Evolutionary conservation across 53 echinoderm and acorn worm species (phyloP).

Genomic region (Echinarachnius parma): DNA sequence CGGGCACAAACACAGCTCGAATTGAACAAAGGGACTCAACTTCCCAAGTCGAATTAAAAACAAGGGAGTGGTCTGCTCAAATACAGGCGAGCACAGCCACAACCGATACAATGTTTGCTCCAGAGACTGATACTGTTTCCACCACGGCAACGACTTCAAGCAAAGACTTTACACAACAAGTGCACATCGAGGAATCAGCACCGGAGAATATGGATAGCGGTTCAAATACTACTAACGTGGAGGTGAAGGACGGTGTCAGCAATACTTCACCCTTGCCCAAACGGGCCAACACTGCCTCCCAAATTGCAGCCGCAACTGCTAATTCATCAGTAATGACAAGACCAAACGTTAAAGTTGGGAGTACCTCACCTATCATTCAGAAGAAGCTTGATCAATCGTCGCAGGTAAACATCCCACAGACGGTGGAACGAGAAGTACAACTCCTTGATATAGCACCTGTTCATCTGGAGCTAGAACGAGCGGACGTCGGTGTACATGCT

Average conservation of each 20-base stretch:
- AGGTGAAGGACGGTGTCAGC: conserved; percentile 9
- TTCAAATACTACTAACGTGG: conserved; percentile 9
- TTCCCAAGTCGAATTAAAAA: not conserved
- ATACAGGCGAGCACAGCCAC: not conserved
- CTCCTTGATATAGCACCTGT: not conserved
- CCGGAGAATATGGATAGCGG: conserved; percentile 16
- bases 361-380: conserved; percentile 1
- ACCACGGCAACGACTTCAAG: not conserved
- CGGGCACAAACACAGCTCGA: conserved; percentile 19
- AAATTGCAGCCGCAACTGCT: conserved; percentile 11
- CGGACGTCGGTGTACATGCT: not conserved
- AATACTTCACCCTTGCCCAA: conserved; percentile 29
- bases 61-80: not conserved
- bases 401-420: not conserved
- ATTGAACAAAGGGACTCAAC: conserved; percentile 4
- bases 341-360: not conserved
- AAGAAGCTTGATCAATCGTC: conserved; percentile 13
- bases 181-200: not conserved
- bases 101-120: not conserved
- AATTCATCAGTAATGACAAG: conserved; percentile 14
- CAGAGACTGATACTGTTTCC: not conserved
- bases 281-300: conserved; percentile 21
- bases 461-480: not conserved
- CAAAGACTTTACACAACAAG: conserved; percentile 8
- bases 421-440: not conserved